phyloP scores from a whole-genome alignment of 1,140 invertebrate genomes.

The Drosophila sp. region DNA sequence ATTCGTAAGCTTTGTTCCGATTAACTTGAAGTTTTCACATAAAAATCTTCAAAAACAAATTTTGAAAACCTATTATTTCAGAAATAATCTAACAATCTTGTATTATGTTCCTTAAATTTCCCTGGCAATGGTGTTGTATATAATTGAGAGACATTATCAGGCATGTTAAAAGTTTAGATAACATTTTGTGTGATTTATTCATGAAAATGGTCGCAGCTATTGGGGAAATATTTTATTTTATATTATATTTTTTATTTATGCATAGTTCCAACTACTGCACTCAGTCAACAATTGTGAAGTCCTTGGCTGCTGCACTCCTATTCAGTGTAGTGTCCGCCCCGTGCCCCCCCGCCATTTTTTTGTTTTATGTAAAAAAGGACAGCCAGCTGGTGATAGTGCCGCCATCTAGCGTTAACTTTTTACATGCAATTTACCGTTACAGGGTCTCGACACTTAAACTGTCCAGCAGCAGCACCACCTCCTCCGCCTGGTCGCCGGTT shows the following conservation, averaged over 20 bases:
- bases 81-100: no score
- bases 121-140: no score
- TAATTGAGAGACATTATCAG: no score
- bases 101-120: no score
- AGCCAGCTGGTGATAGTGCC: constrained; percentile 28
- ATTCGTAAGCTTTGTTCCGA: no score
- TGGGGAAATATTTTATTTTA: not conserved
- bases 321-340: no score
- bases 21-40: no score
- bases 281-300: not conserved
- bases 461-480: constrained; percentile 25
- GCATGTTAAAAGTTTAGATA: not conserved
- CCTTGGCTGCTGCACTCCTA: not conserved
- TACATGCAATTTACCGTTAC: constrained; percentile 64
- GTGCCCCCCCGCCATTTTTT: not conserved
- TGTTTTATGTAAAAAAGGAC: not conserved
- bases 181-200: constrained; percentile 4
- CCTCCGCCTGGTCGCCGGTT: not conserved
- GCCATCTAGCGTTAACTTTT: constrained; percentile 60
- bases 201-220: not conserved
- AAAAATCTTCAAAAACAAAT: no score
- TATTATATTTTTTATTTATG: constrained; percentile 8
- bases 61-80: no score
- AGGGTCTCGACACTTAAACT: constrained; percentile 55
- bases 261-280: constrained; percentile 3